phyloP scores from a whole-genome alignment of 2,797 vertebrate species.

The Oceanodroma leucorhoa region DNA sequence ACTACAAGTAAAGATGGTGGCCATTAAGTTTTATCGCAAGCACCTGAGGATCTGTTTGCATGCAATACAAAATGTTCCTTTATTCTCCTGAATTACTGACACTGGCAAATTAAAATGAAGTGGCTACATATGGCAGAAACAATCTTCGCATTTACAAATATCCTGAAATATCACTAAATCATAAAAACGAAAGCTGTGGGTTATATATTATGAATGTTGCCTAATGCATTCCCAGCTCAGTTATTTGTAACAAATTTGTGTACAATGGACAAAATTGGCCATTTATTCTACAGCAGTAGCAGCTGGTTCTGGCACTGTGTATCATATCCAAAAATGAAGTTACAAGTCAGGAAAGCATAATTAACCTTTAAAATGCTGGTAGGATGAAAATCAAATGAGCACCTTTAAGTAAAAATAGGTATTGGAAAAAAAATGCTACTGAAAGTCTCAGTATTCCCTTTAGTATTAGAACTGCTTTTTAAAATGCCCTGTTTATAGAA shows the following conservation, averaged over 20 bases:
- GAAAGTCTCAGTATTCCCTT: background rate
- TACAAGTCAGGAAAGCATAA: conserved; percentile 62
- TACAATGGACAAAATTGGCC: conserved; percentile 81
- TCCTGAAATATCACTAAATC: conserved; percentile 85
- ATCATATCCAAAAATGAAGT: conserved; percentile 71
- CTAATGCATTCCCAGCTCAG: conserved; percentile 80
- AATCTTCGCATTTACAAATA: conserved; percentile 85
- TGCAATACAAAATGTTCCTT: conserved; percentile 78
- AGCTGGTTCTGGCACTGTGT: conserved; percentile 76
- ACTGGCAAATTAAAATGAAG: conserved; percentile 89
- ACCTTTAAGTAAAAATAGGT: background rate
- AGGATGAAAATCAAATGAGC: conserved; percentile 21
- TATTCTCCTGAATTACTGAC: conserved; percentile 84
- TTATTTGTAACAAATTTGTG: conserved; percentile 83
- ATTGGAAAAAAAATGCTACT: background rate
- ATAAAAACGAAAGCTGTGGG: conserved; percentile 81
- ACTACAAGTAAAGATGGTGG: conserved; percentile 83
- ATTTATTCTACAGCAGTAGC: conserved; percentile 81
- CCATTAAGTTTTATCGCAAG: conserved; percentile 84
- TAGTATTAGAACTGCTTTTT: background rate
- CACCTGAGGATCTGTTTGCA: conserved; percentile 82
- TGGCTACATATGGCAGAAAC: conserved; percentile 86
- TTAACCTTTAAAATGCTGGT: conserved; percentile 79
- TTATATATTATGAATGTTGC: conserved; percentile 83
- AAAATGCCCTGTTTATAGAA: background rate